Evolutionary conservation across 1,140 invertebrate species (phyloP).

Genomic region (Leptestheria dahalacensis): DNA sequence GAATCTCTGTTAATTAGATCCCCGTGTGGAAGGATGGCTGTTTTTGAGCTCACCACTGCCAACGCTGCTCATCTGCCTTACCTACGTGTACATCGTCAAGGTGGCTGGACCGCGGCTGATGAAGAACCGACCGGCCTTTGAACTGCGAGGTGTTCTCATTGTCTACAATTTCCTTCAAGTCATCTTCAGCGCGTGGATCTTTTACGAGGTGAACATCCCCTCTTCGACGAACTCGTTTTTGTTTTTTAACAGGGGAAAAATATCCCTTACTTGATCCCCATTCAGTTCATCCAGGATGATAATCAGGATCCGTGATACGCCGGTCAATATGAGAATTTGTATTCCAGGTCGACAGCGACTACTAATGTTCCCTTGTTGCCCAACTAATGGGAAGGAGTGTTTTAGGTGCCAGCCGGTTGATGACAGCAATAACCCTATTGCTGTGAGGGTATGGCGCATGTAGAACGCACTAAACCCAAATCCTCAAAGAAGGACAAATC

Average conservation of each 20-base stretch:
- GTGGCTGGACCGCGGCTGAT: conserved; percentile 62
- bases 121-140: conserved; percentile 59
- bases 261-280: too few species aligned
- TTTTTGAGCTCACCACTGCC: conserved; percentile 60
- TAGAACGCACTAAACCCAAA: too few species aligned
- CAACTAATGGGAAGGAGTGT: too few species aligned
- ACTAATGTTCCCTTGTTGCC: too few species aligned
- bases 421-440: conserved; percentile 54
- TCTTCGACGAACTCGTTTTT: conserved; percentile 5
- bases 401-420: conserved; percentile 77
- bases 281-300: too few species aligned
- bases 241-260: conserved; percentile 13
- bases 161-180: conserved; percentile 70
- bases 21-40: conserved; percentile 68
- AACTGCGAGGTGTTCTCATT: conserved; percentile 56
- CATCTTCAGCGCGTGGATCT: conserved; percentile 52
- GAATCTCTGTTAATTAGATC: conserved; percentile 48
- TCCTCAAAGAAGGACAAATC: background rate
- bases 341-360: too few species aligned
- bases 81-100: conserved; percentile 53
- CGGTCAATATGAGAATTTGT: too few species aligned
- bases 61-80: conserved; percentile 46
- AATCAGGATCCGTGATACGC: too few species aligned
- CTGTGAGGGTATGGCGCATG: conserved; percentile 64
- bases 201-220: conserved; percentile 41